Evolutionary conservation across 1,140 invertebrate genomes (phyloP).

Genomic region (Drosophila lini): DNA sequence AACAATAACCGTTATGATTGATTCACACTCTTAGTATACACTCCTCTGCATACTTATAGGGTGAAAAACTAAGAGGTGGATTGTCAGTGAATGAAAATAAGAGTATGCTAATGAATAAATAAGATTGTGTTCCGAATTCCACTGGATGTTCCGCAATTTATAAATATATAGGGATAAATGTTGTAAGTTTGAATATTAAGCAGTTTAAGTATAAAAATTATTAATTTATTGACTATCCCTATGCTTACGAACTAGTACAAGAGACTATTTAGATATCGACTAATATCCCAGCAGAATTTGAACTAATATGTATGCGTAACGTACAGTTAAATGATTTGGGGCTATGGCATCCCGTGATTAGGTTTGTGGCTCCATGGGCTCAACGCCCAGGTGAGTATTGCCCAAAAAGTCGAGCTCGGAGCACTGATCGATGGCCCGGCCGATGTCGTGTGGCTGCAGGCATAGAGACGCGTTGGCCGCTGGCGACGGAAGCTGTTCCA

Average conservation of each 20-base stretch:
- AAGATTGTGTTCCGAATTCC: not conserved
- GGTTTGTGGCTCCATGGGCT: slow-evolving; percentile 31
- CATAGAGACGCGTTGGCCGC: slow-evolving; percentile 44
- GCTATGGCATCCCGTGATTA: slow-evolving; percentile 27
- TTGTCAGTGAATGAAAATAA: not conserved
- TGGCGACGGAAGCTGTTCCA: slow-evolving; percentile 40
- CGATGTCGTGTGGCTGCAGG: slow-evolving; percentile 61
- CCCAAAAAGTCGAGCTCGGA: slow-evolving; percentile 69
- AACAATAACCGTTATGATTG: slow-evolving; percentile 19
- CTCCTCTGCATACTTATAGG: slow-evolving; percentile 34
- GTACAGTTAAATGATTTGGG: slow-evolving; percentile 22
- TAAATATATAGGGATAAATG: not conserved
- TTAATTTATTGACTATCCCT: slow-evolving; percentile 38
- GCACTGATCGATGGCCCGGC: slow-evolving; percentile 51
- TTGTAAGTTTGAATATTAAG: not conserved
- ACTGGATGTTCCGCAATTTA: not conserved
- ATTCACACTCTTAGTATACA: not conserved
- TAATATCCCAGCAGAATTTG: slow-evolving; percentile 71
- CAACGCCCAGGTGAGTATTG: slow-evolving; percentile 55
- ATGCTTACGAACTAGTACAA: slow-evolving; percentile 37
- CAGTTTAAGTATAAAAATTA: not conserved
- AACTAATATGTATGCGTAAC: slow-evolving; percentile 45
- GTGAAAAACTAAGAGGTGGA: no score
- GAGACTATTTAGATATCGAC: slow-evolving; percentile 49
- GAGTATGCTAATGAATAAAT: not conserved